Evolutionary conservation across 2,888 invertebrate species (phyloP).

Genomic region (Drosophila tanythrix): DNA sequence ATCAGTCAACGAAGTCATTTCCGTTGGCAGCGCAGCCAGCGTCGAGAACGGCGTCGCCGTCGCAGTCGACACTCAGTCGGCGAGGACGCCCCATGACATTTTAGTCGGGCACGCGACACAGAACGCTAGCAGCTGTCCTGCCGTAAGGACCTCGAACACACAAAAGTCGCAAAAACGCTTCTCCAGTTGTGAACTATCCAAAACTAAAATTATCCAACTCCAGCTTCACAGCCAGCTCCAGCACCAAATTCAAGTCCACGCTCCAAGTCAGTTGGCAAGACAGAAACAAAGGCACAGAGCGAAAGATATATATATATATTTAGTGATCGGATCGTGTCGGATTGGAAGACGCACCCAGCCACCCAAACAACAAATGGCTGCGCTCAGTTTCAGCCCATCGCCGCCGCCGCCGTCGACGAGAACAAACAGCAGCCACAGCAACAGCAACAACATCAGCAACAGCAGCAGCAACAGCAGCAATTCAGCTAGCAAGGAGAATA

Average conservation of each 20-base stretch:
- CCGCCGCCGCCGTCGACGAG: conserved; percentile 53
- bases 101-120: conserved; percentile 88
- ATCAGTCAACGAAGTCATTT: conserved; percentile 83
- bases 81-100: conserved; percentile 85
- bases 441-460: conserved; percentile 3
- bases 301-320: neutral
- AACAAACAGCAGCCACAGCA: conserved; percentile 15
- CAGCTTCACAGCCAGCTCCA: neutral
- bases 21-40: conserved; percentile 68
- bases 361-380: conserved; percentile 73
- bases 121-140: conserved; percentile 87
- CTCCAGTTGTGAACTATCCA: neutral
- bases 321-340: conserved; percentile 1
- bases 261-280: neutral
- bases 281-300: neutral
- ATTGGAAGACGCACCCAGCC: neutral
- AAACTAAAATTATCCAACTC: neutral
- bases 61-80: conserved; percentile 27
- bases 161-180: conserved; percentile 13
- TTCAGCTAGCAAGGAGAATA: conserved; percentile 29
- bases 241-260: neutral
- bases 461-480: neutral
- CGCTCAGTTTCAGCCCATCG: conserved; percentile 80
- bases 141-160: conserved; percentile 85
- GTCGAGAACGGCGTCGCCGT: conserved; percentile 4